These are phyloP conservation scores for Vollenhovia emeryi DNA, from an alignment of 1,140 invertebrate genomes.

Conservation along the genomic window DNA sequence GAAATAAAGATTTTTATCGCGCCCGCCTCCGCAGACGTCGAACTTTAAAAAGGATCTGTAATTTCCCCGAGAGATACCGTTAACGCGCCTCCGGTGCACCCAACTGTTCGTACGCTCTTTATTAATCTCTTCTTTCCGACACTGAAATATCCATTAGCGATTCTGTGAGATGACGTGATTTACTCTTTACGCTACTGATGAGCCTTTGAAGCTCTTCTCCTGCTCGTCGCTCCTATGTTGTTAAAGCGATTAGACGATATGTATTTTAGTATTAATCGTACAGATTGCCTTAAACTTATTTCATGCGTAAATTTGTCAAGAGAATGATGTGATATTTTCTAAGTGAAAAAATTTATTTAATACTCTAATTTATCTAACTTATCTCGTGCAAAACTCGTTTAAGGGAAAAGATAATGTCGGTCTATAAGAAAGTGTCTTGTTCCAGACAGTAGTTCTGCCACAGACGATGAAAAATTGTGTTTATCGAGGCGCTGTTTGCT, in stretches of 20 bases:
- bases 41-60: constrained; percentile 59
- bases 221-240: not conserved
- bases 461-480: constrained; percentile 46
- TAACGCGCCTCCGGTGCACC: not conserved
- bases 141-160: constrained; percentile 38
- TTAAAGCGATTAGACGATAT: not conserved
- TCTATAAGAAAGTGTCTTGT: not conserved
- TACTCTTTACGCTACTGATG: not conserved
- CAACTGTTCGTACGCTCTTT: not conserved
- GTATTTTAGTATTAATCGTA: not conserved
- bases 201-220: not conserved
- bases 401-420: not conserved
- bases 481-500: constrained; percentile 40
- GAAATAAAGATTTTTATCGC: constrained; percentile 72
- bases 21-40: constrained; percentile 46
- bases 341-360: not conserved
- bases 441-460: not conserved
- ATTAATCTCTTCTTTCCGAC: constrained; percentile 23
- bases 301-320: not conserved
- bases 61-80: constrained; percentile 36
- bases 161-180: constrained; percentile 9
- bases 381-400: not conserved
- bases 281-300: not conserved
- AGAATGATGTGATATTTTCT: not conserved
- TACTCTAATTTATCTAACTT: not conserved